Conservation (phyloP, 2,888 invertebrate genomes). For the Pantelozetes paolii region DNA sequence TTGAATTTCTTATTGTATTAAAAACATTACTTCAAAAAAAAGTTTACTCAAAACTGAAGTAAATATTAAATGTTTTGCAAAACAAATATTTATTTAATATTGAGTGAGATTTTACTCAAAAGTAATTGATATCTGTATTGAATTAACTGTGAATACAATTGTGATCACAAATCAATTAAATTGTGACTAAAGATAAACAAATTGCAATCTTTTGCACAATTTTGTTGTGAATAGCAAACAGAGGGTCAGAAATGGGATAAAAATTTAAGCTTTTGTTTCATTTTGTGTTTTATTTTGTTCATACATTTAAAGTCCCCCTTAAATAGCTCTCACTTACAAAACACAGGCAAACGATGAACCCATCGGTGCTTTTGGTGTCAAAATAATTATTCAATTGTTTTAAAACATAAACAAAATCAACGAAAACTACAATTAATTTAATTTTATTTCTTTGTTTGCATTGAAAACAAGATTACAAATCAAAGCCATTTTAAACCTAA, state of each 20-base stretch:
- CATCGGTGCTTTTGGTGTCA: no score
- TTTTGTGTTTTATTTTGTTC: background rate
- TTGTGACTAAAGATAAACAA: constrained; percentile 23
- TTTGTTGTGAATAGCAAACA: background rate
- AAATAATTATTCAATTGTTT: no score
- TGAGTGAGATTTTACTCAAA: no score
- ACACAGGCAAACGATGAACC: background rate
- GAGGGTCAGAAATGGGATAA: background rate
- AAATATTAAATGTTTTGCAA: no score
- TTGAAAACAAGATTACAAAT: background rate
- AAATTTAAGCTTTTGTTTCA: background rate
- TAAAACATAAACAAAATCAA: no score
- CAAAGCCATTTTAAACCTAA: background rate
- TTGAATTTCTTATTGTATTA: no score
- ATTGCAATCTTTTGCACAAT: background rate
- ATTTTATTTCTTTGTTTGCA: background rate
- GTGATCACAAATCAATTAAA: background rate
- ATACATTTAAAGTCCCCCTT: background rate
- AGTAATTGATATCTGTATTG: background rate
- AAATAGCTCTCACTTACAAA: constrained; percentile 12
- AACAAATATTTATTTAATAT: no score
- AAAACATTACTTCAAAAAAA: no score
- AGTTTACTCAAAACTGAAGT: no score
- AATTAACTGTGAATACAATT: constrained; percentile 1
- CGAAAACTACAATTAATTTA: no score